phyloP scores from a whole-genome alignment of 2,888 invertebrate genomes.

The Ernsta delagoae region DNA sequence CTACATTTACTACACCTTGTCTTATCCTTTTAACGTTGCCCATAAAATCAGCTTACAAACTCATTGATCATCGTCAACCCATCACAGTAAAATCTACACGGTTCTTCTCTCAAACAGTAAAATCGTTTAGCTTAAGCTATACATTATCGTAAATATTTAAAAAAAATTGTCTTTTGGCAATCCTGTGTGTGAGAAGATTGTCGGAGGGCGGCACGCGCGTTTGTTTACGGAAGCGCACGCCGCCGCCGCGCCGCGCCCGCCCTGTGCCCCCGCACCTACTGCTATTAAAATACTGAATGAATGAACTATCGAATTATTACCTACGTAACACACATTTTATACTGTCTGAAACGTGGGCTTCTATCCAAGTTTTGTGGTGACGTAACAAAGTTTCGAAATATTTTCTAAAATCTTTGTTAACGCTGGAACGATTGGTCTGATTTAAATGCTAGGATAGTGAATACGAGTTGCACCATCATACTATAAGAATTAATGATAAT shows the following conservation, averaged over 20 bases:
- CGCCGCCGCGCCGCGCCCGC: slow-evolving; percentile 45
- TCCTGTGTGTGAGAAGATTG: slow-evolving; percentile 14
- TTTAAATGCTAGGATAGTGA: no score
- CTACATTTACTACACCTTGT: no score
- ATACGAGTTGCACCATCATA: no score
- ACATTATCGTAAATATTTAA: no score
- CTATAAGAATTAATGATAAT: no score
- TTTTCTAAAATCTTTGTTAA: not conserved
- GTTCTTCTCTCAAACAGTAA: no score
- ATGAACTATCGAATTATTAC: slow-evolving; percentile 52
- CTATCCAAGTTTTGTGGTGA: not conserved
- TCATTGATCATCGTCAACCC: no score
- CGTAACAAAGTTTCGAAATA: not conserved
- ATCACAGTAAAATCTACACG: no score
- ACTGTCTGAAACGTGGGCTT: not conserved
- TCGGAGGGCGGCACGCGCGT: slow-evolving; percentile 44
- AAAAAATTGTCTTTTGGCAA: not conserved
- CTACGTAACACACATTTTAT: slow-evolving; percentile 42
- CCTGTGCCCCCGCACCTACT: slow-evolving; percentile 34
- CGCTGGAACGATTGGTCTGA: no score
- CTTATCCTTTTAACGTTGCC: no score
- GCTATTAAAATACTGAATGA: slow-evolving; percentile 49
- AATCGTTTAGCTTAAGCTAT: no score
- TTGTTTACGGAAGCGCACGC: slow-evolving; percentile 56
- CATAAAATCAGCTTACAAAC: no score